Conservation (phyloP, 2,888 invertebrate genomes). For the Meloe dianella region DNA sequence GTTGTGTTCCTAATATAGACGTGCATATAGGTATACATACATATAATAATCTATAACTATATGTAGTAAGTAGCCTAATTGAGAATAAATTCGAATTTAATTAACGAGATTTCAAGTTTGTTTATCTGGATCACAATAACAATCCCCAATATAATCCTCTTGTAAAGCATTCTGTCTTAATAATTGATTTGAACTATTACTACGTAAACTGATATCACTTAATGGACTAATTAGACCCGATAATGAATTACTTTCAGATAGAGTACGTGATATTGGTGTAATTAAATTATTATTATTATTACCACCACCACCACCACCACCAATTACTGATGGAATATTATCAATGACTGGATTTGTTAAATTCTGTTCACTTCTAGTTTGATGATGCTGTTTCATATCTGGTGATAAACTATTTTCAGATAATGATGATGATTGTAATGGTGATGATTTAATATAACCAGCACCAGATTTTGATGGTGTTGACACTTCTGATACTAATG, state of each 20-base stretch:
- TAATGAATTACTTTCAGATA: constrained; percentile 49
- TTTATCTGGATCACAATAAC: constrained; percentile 51
- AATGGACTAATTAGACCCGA: constrained; percentile 42
- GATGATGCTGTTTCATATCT: constrained; percentile 38
- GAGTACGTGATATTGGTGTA: constrained; percentile 43
- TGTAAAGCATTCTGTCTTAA: constrained; percentile 54
- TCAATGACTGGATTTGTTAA: constrained; percentile 40
- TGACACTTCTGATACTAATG: constrained; percentile 64
- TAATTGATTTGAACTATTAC: constrained; percentile 49
- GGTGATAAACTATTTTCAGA: constrained; percentile 44
- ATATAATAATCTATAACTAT: constrained; percentile 12
- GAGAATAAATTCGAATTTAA: neutral
- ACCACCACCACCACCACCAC: too few relatives aligned
- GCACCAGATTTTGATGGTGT: constrained; percentile 49
- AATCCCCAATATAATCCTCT: constrained; percentile 51
- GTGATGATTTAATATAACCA: constrained; percentile 47
- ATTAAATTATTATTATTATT: constrained; percentile 30
- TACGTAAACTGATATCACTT: constrained; percentile 50
- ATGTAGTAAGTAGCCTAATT: neutral
- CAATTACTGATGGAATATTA: constrained; percentile 28
- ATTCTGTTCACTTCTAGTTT: constrained; percentile 46
- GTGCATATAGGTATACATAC: too few relatives aligned
- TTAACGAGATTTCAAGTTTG: constrained; percentile 21
- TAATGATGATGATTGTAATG: constrained; percentile 43
- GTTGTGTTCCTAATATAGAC: neutral